These are phyloP conservation scores for Drosophila pachea DNA, from an alignment of 1,140 invertebrate species.

Conservation along the genomic window DNA sequence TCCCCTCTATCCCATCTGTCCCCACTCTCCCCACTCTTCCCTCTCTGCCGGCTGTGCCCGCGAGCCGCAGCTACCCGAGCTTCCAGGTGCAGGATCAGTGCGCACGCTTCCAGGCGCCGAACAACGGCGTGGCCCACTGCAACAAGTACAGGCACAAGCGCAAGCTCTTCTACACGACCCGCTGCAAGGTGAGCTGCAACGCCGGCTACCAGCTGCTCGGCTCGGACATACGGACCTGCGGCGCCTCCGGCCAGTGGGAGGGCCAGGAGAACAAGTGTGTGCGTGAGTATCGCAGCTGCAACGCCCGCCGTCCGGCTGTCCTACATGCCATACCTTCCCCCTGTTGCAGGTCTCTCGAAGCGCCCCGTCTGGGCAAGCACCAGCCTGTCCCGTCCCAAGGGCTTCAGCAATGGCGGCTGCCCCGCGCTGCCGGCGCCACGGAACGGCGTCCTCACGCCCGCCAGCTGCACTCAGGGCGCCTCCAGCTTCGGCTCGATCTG, in stretches of 20 bases:
- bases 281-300: slow-evolving; percentile 73
- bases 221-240: slow-evolving; percentile 79
- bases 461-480: slow-evolving; percentile 78
- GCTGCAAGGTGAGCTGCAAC: slow-evolving; percentile 81
- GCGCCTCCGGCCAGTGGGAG: slow-evolving; percentile 80
- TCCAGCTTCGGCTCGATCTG: slow-evolving; percentile 79
- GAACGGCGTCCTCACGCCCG: slow-evolving; percentile 79
- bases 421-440: slow-evolving; percentile 73
- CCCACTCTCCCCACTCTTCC: slow-evolving; percentile 23
- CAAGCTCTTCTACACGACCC: slow-evolving; percentile 79
- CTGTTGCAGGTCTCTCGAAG: slow-evolving; percentile 15
- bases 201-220: slow-evolving; percentile 80
- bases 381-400: neutral
- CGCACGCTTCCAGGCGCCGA: slow-evolving; percentile 53
- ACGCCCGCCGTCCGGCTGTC: neutral
- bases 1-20: slow-evolving; percentile 57
- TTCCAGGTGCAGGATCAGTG: slow-evolving; percentile 57
- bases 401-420: too few species aligned
- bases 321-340: neutral
- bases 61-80: slow-evolving; percentile 1
- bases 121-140: slow-evolving; percentile 78
- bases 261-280: slow-evolving; percentile 79
- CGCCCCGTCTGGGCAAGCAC: neutral
- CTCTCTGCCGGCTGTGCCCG: slow-evolving; percentile 55
- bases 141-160: slow-evolving; percentile 70